Evolutionary conservation across 2,888 invertebrate genomes (phyloP).

Genomic region (Sussaba pulchella): DNA sequence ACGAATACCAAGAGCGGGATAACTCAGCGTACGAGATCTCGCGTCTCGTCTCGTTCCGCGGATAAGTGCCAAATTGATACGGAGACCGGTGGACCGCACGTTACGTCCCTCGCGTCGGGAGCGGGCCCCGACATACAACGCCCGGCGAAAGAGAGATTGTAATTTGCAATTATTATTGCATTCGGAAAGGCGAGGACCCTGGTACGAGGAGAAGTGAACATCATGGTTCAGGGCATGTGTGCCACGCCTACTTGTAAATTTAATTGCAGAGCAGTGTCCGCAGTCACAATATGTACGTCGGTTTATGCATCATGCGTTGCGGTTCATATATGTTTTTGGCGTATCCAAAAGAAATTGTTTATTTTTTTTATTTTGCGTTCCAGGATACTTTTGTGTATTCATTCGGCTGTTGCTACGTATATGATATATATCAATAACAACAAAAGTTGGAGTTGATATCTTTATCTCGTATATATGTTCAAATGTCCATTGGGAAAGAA

Average conservation of each 20-base stretch:
- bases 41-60: slow-evolving; percentile 41
- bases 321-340: slow-evolving; percentile 20
- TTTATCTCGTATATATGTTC: neutral
- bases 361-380: neutral
- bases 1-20: slow-evolving; percentile 63
- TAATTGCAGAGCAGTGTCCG: slow-evolving; percentile 55
- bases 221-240: slow-evolving; percentile 25
- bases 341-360: neutral
- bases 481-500: neutral
- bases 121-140: slow-evolving; percentile 30
- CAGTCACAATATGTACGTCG: slow-evolving; percentile 40
- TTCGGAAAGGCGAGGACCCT: slow-evolving; percentile 50
- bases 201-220: slow-evolving; percentile 21
- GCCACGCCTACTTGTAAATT: slow-evolving; percentile 61
- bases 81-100: too few relatives aligned
- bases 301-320: neutral
- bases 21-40: slow-evolving; percentile 12
- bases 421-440: too few relatives aligned
- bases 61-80: slow-evolving; percentile 56
- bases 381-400: neutral
- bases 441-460: too few relatives aligned
- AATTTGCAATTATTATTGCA: slow-evolving; percentile 75
- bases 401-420: neutral
- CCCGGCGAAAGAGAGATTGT: slow-evolving; percentile 69
- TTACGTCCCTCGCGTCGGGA: slow-evolving; percentile 57